Evolutionary conservation across 1,140 invertebrate genomes (phyloP), one percentile per base, ranked within the genome.

Genomic region (Cyclina sinensis): DNA sequence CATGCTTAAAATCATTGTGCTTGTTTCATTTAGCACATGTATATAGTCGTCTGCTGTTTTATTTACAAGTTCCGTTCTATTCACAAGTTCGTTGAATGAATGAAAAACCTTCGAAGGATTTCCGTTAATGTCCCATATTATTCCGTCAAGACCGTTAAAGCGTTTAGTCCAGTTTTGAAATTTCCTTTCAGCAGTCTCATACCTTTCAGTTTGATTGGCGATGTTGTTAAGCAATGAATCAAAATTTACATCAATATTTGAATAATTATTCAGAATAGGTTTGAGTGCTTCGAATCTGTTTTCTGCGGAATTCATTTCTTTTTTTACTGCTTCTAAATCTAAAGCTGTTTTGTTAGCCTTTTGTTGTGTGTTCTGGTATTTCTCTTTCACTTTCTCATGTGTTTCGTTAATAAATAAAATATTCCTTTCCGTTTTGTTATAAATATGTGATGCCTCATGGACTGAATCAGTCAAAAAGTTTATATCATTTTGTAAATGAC

Each of bases 51-150:
- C 0, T 32, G 62, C 7, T 5, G 84, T 78, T 30, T 62, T 43
- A 54, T 86, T 86, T 9, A 86, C 84, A 30, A 30, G 9, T 18
- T 76, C 57, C 14, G 84, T 76, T 27, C 27, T 78, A 70, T 88
- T 80, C 1, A 39, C 43, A 7, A 88, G 39, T 14, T 11, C 11
- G 1, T 54, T 3, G 24, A 70, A 79, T 2, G 9, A 4, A 0
- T 35, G 18, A 88, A 81, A 51, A 32, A 78, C 30, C 5, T 12
- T 11, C 24, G 43, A 62, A 37, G 78, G 86, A 46, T 80, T 21
- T 54, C 48, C 62, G 37, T 80, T 37, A 2, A 24, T 43, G 43
- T 81, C 54, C 86, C 86, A 88, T 11, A 88, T 43, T 24, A 81
- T 5, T 24, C 27, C 74, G 54, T 88, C 57, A 18, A 46, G n/a